Conservation (phyloP, 2,113 vertebrate genomes). For the Tenebrosternarchus preto region DNA sequence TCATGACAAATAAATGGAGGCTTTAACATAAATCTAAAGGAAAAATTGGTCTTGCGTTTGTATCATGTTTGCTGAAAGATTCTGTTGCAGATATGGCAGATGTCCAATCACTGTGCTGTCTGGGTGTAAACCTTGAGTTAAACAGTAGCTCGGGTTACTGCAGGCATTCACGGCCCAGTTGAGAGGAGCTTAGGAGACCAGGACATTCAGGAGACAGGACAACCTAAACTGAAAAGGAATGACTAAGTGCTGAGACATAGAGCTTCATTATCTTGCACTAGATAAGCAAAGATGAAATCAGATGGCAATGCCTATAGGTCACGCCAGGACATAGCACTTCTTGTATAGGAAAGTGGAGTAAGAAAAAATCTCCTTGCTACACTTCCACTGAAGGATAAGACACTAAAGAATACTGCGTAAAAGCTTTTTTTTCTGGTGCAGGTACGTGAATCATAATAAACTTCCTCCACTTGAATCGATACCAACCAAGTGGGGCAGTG, state of each 20-base stretch:
- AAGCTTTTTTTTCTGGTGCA: too few relatives aligned
- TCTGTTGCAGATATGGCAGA: constrained; percentile 22
- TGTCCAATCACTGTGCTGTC: background rate
- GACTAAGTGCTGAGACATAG: background rate
- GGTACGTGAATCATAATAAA: too few relatives aligned
- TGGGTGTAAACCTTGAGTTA: constrained; percentile 5
- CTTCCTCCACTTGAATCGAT: too few relatives aligned
- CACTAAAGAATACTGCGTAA: too few relatives aligned
- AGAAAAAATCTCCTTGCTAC: too few relatives aligned
- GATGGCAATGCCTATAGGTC: background rate
- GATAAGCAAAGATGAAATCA: background rate
- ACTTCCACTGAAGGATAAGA: too few relatives aligned
- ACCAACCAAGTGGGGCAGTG: too few relatives aligned
- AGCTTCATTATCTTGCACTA: background rate
- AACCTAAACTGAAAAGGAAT: background rate
- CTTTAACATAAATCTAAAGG: background rate
- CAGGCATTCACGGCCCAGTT: background rate
- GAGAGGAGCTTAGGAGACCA: background rate
- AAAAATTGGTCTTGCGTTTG: constrained; percentile 1
- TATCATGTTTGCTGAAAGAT: constrained; percentile 21
- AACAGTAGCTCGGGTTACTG: constrained; percentile 21
- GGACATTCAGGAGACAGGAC: background rate
- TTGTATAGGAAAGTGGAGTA: too few relatives aligned
- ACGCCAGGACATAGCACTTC: background rate
- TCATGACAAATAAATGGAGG: background rate